Base-by-base conservation (phyloP, 2,797 vertebrate species). In the Arrhamphus sclerolepis region DNA sequence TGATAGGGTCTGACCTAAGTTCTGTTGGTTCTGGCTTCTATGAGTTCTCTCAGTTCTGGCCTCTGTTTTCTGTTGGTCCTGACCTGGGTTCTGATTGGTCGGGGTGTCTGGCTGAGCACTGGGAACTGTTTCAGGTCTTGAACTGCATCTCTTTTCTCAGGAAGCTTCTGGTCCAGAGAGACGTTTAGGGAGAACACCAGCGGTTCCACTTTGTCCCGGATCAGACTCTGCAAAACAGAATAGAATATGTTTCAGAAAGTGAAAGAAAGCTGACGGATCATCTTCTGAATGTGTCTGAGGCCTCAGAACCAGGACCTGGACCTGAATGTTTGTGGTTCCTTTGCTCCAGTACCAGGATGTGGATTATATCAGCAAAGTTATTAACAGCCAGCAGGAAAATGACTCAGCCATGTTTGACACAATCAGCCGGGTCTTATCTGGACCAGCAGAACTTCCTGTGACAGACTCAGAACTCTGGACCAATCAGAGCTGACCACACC, bases 111-210 rank as follows among this genome's bases (percentile, higher is more conserved):
- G 56, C 77, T 85, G 18, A 84, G 68, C 6, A 89, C 78, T 0
- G 88, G 88, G 20, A 84, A 20, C 4, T 2, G 46, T 24, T 34
- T 80, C 28, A 87, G 50, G 29, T 87, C 68, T 24, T 78, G 77
- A 0, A 85, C 0, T 0, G 0, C 0, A 1, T 61, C 41, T 24
- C 14, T 60, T 26, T 60, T 79, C 18, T 66, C 59, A 1, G 74
- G 79, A 26, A 66, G 38, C 24, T 72, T 81, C 44, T 83, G 22
- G 0, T 64, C 7, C 17, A 89, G 20, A 9, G 82, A 85, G 2
- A 19, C 49, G 0, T 81, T 85, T n/a, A 88, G 56, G 1, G 75
- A 82, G 65, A 89, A 89, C 19, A 81, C 75, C 75, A 89, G 66
- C 19, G 88, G 86, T n/a, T 85, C 48, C 41, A 88, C 73, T 63